Base-by-base conservation (phyloP, 2,113 vertebrate species). In the Thamnophis sirtalis region DNA sequence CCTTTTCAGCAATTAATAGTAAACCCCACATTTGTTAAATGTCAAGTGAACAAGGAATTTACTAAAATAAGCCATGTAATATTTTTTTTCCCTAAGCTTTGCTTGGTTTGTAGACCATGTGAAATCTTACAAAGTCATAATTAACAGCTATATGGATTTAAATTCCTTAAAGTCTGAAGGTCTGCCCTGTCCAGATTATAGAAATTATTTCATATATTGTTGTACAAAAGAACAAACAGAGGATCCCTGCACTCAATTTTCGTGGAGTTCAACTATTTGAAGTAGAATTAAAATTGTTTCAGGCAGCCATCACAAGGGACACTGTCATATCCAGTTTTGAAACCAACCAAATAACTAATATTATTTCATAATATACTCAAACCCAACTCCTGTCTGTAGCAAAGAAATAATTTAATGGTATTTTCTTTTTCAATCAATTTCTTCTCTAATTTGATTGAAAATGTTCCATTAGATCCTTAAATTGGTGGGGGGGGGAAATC, bases 371-470 rank as follows among this genome's bases (percentile, higher is more conserved):
- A 90, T 96, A 97, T 89, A 96, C 97, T 96, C 95, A 97, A 96
- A 97, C 68, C 95, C 95, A 94, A 87, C 94, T 96, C 96, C 97
- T 96, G 94, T 97, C 97, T 97, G 95, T 94, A 85, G 60, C 94
- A 97, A 96, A 95, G 93, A 95, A 97, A 97, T 97, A 97, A 97
- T 96, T 97, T 97, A 97, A 97, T 95, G 91, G 94, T 95, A 73
- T 96, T 98, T 97, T 96, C 97, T 96, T 98, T 98, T 97, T 96
- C 96, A 97, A 98, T 97, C 97, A 98, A 97, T 97, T 98, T 97
- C 93, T 97, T 93, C 97, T 97, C 97, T 97, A 97, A 96, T 94
- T 96, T 97, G 97, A 97, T 98, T 98, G 97, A 97, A 94, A 86
- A 95, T 94, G 95, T 95, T 94, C 95, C 95, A 95, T 94, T 95